Evolutionary conservation across 1,140 invertebrate species (phyloP), one percentile per base, ranked within the genome.

Genomic region (Metaphire vulgaris): DNA sequence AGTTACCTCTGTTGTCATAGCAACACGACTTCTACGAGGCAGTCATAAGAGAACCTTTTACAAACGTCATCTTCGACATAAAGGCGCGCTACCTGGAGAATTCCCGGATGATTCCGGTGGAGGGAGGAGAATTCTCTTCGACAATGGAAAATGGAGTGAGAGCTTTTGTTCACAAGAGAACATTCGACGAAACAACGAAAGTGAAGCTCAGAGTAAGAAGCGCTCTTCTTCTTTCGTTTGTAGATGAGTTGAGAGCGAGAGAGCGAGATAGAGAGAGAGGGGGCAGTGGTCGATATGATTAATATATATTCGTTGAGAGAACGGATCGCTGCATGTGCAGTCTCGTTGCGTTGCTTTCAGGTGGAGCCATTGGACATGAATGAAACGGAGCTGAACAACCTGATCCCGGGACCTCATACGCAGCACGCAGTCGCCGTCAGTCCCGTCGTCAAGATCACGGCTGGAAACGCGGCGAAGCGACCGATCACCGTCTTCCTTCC

Each of bases 351-450:
- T n/a, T n/a, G n/a, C 26, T 26, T 69, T 2, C n/a, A 69, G 67
- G 67, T 69, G 67, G 67, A 69, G n/a, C 67, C 67, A 69, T 31
- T 69, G 67, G 67, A 69, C 67, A 69, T 69, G 67, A 69, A 69
- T 31, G 67, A 69, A 26, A 69, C 67, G 6, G 67, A 69, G 2
- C n/a, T 69, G n/a, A 14, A 2, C n/a, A 31, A 26, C 14, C n/a
- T 69, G 67, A 31, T 69, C 2, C 67, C 67, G 2, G 67, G 41
- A 56, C 67, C 67, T 28, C 30, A 31, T 31, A 69, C 67, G 2
- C 67, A 31, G 67, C 2, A 69, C 67, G 67, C 67, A 69, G 67
- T 69, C 6, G 67, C 67, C n/a, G 67, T 69, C n/a, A 28, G n/a
- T 26, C 67, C 67, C 2, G 31, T 69, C 67, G 67, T 69, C n/a